Evolutionary conservation across 2,888 invertebrate species (phyloP).

Genomic region (Drosophila fulvimacula): DNA sequence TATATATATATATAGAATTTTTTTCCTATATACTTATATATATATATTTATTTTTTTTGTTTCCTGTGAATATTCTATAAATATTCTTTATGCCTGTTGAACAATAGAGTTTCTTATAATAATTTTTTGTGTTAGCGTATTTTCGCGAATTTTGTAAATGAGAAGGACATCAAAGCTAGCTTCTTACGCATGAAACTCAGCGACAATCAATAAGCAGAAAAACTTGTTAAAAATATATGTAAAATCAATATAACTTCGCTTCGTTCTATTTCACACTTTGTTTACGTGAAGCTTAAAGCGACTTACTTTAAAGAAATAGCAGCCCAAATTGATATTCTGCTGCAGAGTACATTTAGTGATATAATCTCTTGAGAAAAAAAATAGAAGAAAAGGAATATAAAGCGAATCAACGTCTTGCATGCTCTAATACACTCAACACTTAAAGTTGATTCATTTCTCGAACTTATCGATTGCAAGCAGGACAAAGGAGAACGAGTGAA

Average conservation of each 20-base stretch:
- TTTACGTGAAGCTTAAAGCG: neutral
- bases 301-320: neutral
- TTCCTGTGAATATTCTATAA: neutral
- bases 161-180: neutral
- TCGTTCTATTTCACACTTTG: neutral
- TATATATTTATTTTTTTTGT: neutral
- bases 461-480: slow-evolving; percentile 39
- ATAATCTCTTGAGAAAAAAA: neutral
- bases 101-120: neutral
- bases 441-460: slow-evolving; percentile 28
- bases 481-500: neutral
- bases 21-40: neutral
- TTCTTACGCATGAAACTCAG: neutral
- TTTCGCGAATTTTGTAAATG: neutral
- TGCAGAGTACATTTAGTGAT: neutral
- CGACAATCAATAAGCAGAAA: neutral
- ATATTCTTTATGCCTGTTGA: neutral
- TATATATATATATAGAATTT: too few species aligned
- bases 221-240: neutral
- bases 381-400: neutral
- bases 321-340: neutral
- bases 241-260: neutral
- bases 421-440: slow-evolving; percentile 12
- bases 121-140: neutral
- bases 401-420: neutral